phyloP scores from a whole-genome alignment of 2,888 invertebrate genomes.

The Nomada lathburiana region DNA sequence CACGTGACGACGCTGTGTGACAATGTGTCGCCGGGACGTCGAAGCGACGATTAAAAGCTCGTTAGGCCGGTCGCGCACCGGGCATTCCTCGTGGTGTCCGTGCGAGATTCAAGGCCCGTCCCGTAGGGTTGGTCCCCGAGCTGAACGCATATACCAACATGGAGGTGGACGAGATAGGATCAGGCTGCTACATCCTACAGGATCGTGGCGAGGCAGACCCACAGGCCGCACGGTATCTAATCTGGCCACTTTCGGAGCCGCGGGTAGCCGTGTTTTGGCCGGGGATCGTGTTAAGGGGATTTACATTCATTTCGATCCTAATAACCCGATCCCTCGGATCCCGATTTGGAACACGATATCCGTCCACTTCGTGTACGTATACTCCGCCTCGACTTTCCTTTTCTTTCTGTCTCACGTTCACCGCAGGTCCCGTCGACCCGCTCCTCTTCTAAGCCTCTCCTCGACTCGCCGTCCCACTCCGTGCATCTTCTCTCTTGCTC shows the following conservation, averaged over 20 bases:
- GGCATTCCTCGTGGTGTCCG: slow-evolving; percentile 70
- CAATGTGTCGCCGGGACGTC: slow-evolving; percentile 63
- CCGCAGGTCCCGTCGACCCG: neutral
- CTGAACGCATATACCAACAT: neutral
- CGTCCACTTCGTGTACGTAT: slow-evolving; percentile 68
- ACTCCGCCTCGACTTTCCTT: slow-evolving; percentile 32
- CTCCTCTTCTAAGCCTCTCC: slow-evolving; percentile 24
- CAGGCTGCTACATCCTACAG: slow-evolving; percentile 61
- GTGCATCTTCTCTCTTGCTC: neutral
- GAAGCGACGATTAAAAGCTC: slow-evolving; percentile 71
- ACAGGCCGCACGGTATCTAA: slow-evolving; percentile 74
- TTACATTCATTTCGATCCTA: slow-evolving; percentile 85
- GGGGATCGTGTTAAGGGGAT: slow-evolving; percentile 84
- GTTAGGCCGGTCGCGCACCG: slow-evolving; percentile 68
- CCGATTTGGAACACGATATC: slow-evolving; percentile 83
- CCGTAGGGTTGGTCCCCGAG: slow-evolving; percentile 47
- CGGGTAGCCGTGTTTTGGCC: slow-evolving; percentile 84
- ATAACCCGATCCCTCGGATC: slow-evolving; percentile 83
- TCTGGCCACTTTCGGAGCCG: slow-evolving; percentile 81
- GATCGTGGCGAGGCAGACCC: slow-evolving; percentile 63
- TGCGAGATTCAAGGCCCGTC: slow-evolving; percentile 73
- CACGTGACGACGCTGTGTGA: slow-evolving; percentile 68
- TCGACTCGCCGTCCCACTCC: neutral
- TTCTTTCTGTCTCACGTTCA: slow-evolving; percentile 15
- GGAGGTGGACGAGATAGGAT: slow-evolving; percentile 44